Conservation (phyloP, 2,888 invertebrate genomes). For the Caenorhabditis afra region DNA sequence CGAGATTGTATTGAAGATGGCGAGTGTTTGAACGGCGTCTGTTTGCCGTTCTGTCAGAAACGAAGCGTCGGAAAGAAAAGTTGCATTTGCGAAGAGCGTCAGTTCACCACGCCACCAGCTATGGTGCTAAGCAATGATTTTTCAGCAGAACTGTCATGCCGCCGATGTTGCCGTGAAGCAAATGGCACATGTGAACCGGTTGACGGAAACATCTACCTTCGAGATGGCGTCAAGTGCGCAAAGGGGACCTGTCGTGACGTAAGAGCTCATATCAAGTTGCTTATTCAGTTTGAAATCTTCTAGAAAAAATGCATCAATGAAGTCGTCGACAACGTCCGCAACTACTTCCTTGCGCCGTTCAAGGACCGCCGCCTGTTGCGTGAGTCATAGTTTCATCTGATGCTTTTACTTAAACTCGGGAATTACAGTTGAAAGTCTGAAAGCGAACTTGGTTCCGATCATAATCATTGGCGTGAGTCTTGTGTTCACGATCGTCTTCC, state of each 20-base stretch:
- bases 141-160: slow-evolving; percentile 93
- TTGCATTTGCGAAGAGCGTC: slow-evolving; percentile 96
- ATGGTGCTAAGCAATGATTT: slow-evolving; percentile 58
- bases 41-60: slow-evolving; percentile 95
- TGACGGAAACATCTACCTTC: slow-evolving; percentile 82
- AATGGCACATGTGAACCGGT: slow-evolving; percentile 81
- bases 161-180: slow-evolving; percentile 87
- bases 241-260: slow-evolving; percentile 89
- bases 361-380: slow-evolving; percentile 27
- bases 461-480: slow-evolving; percentile 90
- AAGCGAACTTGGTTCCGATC: slow-evolving; percentile 94
- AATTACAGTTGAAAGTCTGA: slow-evolving; percentile 86
- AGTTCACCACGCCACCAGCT: slow-evolving; percentile 81
- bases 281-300: too few relatives aligned
- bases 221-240: slow-evolving; percentile 95
- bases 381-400: slow-evolving; percentile 24
- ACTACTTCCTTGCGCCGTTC: slow-evolving; percentile 51
- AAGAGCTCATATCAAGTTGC: neutral
- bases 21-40: slow-evolving; percentile 91
- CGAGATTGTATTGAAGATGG: slow-evolving; percentile 92
- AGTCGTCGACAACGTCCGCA: slow-evolving; percentile 57
- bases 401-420: neutral
- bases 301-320: slow-evolving; percentile 60
- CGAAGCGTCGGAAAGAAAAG: slow-evolving; percentile 88
- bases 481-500: neutral